phyloP scores from a whole-genome alignment of 2,797 vertebrate species.

The Bradypus variegatus region DNA sequence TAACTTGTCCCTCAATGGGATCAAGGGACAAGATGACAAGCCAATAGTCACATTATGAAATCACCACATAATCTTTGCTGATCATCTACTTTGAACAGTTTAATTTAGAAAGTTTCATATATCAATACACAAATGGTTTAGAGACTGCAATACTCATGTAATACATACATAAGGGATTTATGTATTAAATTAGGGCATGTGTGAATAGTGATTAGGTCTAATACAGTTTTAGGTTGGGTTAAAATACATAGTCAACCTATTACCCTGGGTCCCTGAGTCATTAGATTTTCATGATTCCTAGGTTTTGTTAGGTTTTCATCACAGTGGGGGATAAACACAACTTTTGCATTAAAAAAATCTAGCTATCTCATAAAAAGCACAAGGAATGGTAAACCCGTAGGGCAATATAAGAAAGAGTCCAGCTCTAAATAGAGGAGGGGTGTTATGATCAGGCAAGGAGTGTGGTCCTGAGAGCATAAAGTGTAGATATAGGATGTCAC shows the following conservation, averaged over 20 bases:
- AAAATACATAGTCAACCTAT: background rate
- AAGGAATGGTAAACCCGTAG: background rate
- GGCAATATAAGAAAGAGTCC: background rate
- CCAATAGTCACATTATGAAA: background rate
- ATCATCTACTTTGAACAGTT: background rate
- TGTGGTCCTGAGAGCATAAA: background rate
- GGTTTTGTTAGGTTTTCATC: background rate
- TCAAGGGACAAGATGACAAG: background rate
- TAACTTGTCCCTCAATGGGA: background rate
- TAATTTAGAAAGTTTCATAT: background rate
- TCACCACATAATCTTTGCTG: no score
- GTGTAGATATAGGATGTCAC: background rate
- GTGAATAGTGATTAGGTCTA: background rate
- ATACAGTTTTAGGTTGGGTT: background rate
- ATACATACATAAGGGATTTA: background rate
- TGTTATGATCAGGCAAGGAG: background rate
- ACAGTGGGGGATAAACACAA: background rate
- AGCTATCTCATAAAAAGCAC: background rate
- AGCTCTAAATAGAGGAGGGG: background rate
- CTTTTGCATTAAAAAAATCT: background rate
- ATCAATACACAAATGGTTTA: no score
- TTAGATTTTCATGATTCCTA: background rate
- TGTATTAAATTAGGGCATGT: background rate
- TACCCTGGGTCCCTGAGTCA: background rate
- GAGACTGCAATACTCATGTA: background rate